Evolutionary conservation across 1,140 invertebrate species (phyloP), one percentile per base, ranked within the genome.

Genomic region (Phymastichus coffea): DNA sequence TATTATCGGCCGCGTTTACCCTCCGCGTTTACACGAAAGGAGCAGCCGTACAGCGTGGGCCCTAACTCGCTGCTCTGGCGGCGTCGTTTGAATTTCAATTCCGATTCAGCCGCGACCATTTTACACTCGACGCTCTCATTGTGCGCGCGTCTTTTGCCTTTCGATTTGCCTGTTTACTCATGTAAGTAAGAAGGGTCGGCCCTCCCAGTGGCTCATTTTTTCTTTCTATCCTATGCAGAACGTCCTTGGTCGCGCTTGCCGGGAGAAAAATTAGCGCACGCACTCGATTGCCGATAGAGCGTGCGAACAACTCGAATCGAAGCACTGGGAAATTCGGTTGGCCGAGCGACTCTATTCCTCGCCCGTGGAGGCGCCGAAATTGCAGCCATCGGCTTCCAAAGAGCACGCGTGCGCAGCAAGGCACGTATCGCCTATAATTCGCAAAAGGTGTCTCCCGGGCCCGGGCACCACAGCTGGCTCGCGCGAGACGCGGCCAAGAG

Each of bases 61-160:
- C 40, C 4, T 41, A 19, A 41, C 40, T 19, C 2, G 14, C 22
- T 25, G 15, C 38, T 44, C 25, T 44, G 15, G 15, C 8, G 26
- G 3, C 22, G 48, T 38, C 33, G 48, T 51, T 51, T 51, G 33
- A 51, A 51, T 38, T 51, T 51, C 48, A 51, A 51, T 51, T 49
- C 23, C 47, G 30, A 30, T 10, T 17, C 46, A 3, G n/a, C 8
- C 41, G 22, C 22, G 25, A 35, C 48, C 38, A 37, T 51, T 51
- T 51, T 25, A 51, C 48, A 38, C 22, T 38, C 48, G 33, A 4
- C 9, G 48, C 30, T 51, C 48, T 38, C 19, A 51, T 51, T 51
- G 48, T 51, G 7, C 8, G 1, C 2, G 47, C 8, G 25, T n/a
- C 14, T 15, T n/a, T n/a, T n/a, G n/a, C 2, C 33, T 37, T 51